Base-by-base conservation (phyloP, 2,888 invertebrate genomes). In the Dynastes hyllus region DNA sequence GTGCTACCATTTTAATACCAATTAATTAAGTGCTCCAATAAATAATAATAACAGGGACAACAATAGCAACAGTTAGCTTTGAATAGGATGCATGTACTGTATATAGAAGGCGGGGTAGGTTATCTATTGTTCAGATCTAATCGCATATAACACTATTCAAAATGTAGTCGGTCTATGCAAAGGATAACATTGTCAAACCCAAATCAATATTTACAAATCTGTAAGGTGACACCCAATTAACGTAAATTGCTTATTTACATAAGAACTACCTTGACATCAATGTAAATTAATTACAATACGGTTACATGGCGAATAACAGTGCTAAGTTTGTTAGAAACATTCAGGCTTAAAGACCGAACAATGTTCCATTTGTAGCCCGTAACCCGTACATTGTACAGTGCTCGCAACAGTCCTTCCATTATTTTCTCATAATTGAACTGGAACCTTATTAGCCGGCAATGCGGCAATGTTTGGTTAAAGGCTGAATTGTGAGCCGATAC, bases 391-490 rank as follows among this genome's bases (percentile, higher is more conserved):
- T 40, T 75, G 40, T 75, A n/a, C 29, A 61, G 29, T 4, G 40
- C 27, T 40, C 13, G n/a, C 9, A 29, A 22, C 75, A 13, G 55
- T 53, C 71, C 66, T 66, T 58, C 66, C 73, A 78, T 78, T 78
- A 71, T 78, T 66, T 65, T 71, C 65, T 29, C 73, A 37, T 73
- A 73, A 78, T 73, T 66, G 75, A 67, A 67, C 66, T 58, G 50
- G 55, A 73, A 27, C 78, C 27, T 65, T 75, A 78, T 75, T 75
- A 66, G 45, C 55, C 45, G 69, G 61, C 77, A 77, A 70, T 77
- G 55, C 78, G 75, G 53, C 51, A 22, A 53, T 73, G 65, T 73
- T 73, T 73, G 78, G 51, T 51, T 70, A 70, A 70, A 50, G 58
- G 58, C 45, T 78, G 61, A 78, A 71, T 78, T 78, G 51, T 53